A percentile compares a stretch with the other conserved stretches of the same genome.
Conservation (phyloP, 1,140 invertebrate genomes). For the Sminthurides bifidus region DNA sequence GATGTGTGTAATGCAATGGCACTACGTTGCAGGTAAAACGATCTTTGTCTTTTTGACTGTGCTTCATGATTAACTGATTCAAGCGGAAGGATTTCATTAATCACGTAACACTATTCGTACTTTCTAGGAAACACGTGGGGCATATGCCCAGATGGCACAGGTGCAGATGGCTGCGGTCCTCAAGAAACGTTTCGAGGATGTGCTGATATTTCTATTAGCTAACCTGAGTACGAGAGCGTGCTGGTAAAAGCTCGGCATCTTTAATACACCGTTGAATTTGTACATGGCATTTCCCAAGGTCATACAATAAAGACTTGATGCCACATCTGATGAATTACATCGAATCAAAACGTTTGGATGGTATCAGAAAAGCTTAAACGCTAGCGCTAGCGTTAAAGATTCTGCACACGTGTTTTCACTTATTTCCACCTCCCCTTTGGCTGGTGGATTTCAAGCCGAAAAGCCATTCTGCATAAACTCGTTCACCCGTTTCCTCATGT, state of each 20-base stretch:
- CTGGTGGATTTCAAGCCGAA: no score
- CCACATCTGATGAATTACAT: no score
- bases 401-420: no score
- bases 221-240: neutral
- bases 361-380: no score
- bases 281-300: neutral
- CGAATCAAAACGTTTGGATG: no score
- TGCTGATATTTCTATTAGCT: slow-evolving; percentile 33
- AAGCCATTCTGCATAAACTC: no score
- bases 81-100: neutral
- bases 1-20: slow-evolving; percentile 40
- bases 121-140: slow-evolving; percentile 57
- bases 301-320: no score
- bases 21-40: slow-evolving; percentile 36
- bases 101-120: neutral
- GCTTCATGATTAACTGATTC: neutral
- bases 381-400: no score
- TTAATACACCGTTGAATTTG: neutral
- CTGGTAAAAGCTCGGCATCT: neutral
- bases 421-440: no score
- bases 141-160: slow-evolving; percentile 41
- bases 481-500: no score
- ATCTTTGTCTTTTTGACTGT: neutral
- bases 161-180: slow-evolving; percentile 34
- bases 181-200: slow-evolving; percentile 39